These are phyloP conservation scores for Nysson spinosus DNA, from an alignment of 2,888 invertebrate species.

Conservation along the genomic window DNA sequence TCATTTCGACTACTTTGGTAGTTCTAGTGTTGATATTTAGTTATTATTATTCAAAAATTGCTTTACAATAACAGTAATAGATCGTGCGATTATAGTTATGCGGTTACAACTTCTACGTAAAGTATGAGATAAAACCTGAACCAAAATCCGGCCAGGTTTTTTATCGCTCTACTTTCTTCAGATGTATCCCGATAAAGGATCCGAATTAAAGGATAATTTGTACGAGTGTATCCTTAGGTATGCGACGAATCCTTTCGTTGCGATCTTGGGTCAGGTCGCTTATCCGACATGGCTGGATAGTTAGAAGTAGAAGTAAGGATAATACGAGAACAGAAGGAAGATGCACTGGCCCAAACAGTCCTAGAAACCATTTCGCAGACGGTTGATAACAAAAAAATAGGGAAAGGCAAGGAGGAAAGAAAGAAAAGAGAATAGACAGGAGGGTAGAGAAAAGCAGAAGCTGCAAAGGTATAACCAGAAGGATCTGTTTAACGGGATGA, in stretches of 20 bases:
- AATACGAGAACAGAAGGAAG: slow-evolving; percentile 66
- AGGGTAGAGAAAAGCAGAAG: slow-evolving; percentile 27
- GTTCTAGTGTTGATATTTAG: too few relatives aligned
- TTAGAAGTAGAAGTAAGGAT: slow-evolving; percentile 52
- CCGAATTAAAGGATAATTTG: slow-evolving; percentile 53
- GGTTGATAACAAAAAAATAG: slow-evolving; percentile 65
- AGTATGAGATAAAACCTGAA: too few relatives aligned
- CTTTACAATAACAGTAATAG: too few relatives aligned
- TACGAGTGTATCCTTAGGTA: slow-evolving; percentile 46
- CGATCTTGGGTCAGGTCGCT: slow-evolving; percentile 41
- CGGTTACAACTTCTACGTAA: too few relatives aligned
- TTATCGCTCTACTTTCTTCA: slow-evolving; percentile 5
- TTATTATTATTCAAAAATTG: too few relatives aligned
- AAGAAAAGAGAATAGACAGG: slow-evolving; percentile 44
- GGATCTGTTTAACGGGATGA: slow-evolving; percentile 76
- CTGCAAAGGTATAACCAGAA: slow-evolving; percentile 45
- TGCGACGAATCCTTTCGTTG: slow-evolving; percentile 53
- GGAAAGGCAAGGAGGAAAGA: slow-evolving; percentile 38
- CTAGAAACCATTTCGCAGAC: slow-evolving; percentile 72
- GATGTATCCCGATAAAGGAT: background rate
- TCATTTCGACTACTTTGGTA: too few relatives aligned
- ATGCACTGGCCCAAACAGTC: slow-evolving; percentile 67
- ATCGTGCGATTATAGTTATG: too few relatives aligned
- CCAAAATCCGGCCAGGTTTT: slow-evolving; percentile 21
- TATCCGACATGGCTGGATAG: slow-evolving; percentile 59